phyloP scores from a whole-genome alignment of 2,113 vertebrate species.

The Mesitornis unicolor region DNA sequence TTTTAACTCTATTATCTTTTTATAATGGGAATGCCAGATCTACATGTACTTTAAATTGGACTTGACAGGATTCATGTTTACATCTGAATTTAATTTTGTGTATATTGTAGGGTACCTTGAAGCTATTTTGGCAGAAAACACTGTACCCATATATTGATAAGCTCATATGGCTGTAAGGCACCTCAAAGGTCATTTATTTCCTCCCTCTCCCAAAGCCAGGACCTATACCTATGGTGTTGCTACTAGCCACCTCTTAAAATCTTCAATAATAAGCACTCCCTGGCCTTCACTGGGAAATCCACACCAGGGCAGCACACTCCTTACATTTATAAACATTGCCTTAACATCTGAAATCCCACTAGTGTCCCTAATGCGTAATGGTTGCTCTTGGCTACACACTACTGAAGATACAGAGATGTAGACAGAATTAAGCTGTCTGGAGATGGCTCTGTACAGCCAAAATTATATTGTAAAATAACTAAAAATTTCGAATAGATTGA shows the following conservation, averaged over 20 bases:
- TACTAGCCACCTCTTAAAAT: background rate
- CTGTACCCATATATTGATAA: rapidly evolving
- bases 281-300: background rate
- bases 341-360: background rate
- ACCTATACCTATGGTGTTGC: background rate
- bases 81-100: background rate
- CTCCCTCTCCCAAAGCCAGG: background rate
- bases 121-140: background rate
- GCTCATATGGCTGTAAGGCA: background rate
- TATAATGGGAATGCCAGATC: background rate
- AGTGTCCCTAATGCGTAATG: background rate
- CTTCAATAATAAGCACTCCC: background rate
- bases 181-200: background rate
- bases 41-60: background rate
- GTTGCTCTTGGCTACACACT: background rate
- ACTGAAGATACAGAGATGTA: background rate
- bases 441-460: background rate
- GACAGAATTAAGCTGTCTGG: conserved; percentile 36
- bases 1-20: background rate
- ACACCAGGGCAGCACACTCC: background rate
- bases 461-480: background rate
- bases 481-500: background rate
- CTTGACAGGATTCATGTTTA: background rate
- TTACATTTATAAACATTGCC: background rate
- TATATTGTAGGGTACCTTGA: background rate